Conservation (phyloP, 2,888 invertebrate species). For the Oxyscelio sp. region DNA sequence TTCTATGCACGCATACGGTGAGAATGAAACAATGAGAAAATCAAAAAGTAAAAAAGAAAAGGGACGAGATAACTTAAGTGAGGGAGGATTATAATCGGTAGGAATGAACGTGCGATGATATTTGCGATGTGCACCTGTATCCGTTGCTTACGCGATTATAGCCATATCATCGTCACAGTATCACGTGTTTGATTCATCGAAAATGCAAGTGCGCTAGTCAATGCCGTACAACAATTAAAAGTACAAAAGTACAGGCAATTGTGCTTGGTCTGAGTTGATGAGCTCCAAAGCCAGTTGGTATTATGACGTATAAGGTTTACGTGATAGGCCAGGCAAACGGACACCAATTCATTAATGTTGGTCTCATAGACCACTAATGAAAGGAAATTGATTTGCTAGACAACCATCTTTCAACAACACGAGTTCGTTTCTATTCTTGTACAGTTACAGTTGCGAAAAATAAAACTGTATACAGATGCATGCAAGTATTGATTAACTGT, state of each 20-base stretch:
- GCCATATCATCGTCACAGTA: conserved; percentile 55
- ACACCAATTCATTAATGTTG: conserved; percentile 42
- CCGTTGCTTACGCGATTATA: conserved; percentile 36
- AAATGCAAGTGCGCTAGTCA: conserved; percentile 60
- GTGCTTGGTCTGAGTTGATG: conserved; percentile 63
- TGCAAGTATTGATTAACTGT: conserved; percentile 39
- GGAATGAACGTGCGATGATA: conserved; percentile 49
- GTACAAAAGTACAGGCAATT: conserved; percentile 56
- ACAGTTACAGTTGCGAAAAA: conserved; percentile 25
- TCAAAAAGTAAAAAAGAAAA: conserved; percentile 75
- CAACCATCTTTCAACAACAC: conserved; percentile 29
- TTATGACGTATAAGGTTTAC: conserved; percentile 39
- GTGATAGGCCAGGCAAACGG: conserved; percentile 68
- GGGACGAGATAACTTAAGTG: conserved; percentile 22
- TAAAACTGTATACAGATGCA: conserved; percentile 32
- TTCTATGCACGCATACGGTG: conserved; percentile 82
- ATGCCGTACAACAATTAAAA: conserved; percentile 55
- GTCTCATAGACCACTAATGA: conserved; percentile 12
- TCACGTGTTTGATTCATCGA: conserved; percentile 49
- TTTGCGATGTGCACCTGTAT: conserved; percentile 43
- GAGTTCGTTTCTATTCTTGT: conserved; percentile 13
- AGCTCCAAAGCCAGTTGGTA: conserved; percentile 62
- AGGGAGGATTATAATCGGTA: conserved; percentile 13
- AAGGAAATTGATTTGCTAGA: conserved; percentile 45
- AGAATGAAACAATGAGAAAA: conserved; percentile 77